These are phyloP conservation scores for Odobenus rosmarus DNA, from an alignment of 2,113 vertebrate genomes.

Conservation along the genomic window DNA sequence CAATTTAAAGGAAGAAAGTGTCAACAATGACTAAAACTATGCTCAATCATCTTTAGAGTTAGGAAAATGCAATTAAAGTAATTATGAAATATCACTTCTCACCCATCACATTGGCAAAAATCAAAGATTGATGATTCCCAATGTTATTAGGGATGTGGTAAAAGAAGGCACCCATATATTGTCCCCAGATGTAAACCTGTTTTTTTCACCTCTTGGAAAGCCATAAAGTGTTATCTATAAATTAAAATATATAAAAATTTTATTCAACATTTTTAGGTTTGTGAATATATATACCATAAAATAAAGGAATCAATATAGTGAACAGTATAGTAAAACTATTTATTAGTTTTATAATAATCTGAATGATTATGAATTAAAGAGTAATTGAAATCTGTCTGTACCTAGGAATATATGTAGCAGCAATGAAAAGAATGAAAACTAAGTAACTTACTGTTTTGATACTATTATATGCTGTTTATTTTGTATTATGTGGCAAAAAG, in stretches of 20 bases:
- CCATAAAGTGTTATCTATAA: neutral
- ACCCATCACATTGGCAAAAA: neutral
- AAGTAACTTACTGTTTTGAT: neutral
- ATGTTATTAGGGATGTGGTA: neutral
- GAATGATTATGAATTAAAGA: neutral
- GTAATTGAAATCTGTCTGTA: neutral
- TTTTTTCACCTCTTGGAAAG: neutral
- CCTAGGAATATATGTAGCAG: neutral
- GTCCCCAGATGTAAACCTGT: neutral
- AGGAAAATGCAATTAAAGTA: neutral
- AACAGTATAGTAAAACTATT: neutral
- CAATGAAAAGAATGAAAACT: neutral
- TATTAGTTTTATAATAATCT: neutral
- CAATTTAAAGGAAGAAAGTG: neutral
- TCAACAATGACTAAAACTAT: neutral
- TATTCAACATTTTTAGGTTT: neutral
- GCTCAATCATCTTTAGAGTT: neutral
- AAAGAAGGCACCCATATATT: neutral
- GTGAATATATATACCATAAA: neutral
- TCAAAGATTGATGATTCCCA: neutral
- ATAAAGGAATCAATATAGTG: neutral
- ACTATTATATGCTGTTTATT: neutral
- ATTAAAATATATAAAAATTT: neutral
- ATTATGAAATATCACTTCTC: neutral
- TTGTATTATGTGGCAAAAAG: neutral